phyloP scores from a whole-genome alignment of 1,140 invertebrate species.

The Brachystomella parvula region DNA sequence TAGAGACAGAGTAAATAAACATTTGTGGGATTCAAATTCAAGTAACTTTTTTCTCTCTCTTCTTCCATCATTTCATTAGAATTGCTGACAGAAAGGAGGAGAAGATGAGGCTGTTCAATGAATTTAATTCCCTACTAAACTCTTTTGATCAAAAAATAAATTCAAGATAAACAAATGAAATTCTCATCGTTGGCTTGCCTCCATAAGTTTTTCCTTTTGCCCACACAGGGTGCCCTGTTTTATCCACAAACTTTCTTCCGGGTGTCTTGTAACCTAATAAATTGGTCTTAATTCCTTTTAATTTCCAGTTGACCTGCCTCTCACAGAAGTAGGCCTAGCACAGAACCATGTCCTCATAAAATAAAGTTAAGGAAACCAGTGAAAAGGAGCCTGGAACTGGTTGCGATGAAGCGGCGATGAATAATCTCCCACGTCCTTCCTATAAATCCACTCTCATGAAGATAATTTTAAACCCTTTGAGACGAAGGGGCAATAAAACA shows the following conservation, averaged over 20 bases:
- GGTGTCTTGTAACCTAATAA: neutral
- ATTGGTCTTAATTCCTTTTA: constrained; percentile 10
- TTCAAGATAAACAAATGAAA: too few species aligned
- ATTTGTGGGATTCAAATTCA: neutral
- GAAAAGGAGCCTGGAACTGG: neutral
- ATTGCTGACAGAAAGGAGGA: neutral
- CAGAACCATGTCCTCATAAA: too few species aligned
- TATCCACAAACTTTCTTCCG: neutral
- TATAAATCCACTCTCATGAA: neutral
- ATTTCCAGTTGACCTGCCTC: constrained; percentile 4
- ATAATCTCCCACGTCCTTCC: constrained; percentile 10
- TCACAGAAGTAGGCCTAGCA: too few species aligned
- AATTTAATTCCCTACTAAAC: neutral
- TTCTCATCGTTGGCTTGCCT: too few species aligned
- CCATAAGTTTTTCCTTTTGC: neutral
- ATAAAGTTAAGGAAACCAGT: too few species aligned
- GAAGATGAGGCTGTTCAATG: neutral
- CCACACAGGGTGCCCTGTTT: neutral
- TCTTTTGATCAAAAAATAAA: too few species aligned
- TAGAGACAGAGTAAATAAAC: neutral
- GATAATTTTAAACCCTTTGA: neutral
- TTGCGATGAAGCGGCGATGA: neutral
- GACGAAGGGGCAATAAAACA: neutral
- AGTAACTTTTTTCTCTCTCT: neutral
- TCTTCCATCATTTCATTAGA: neutral